A percentile compares a stretch with the other conserved stretches of the same genome.
These are phyloP conservation scores for Prunella strophiata DNA, from an alignment of 2,797 vertebrate genomes.

Conservation along the genomic window DNA sequence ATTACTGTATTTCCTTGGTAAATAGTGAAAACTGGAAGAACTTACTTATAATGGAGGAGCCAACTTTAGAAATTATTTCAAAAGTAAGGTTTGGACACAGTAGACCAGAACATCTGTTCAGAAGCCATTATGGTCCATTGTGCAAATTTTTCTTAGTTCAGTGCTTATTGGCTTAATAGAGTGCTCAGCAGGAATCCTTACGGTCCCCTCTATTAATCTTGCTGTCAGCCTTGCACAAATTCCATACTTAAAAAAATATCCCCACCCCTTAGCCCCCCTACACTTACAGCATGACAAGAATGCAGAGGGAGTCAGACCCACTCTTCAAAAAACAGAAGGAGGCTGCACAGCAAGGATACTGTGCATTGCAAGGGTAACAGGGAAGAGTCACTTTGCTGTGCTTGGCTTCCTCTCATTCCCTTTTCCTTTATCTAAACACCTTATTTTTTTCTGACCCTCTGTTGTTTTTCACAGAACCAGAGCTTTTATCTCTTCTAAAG, in stretches of 20 bases:
- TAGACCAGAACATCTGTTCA: constrained; percentile 46
- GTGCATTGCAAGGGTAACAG: neutral
- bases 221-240: constrained; percentile 50
- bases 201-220: constrained; percentile 40
- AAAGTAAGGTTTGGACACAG: neutral
- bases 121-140: constrained; percentile 20
- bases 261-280: neutral
- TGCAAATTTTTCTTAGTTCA: constrained; percentile 52
- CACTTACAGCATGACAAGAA: constrained; percentile 47
- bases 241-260: constrained; percentile 22
- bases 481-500: neutral
- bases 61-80: neutral
- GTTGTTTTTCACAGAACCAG: neutral
- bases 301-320: constrained; percentile 17
- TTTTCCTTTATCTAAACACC: neutral
- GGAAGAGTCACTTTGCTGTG: neutral
- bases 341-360: neutral
- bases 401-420: neutral
- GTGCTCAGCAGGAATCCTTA: constrained; percentile 32
- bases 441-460: neutral
- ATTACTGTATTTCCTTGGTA: neutral
- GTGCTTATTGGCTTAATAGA: constrained; percentile 58
- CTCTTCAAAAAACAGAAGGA: neutral
- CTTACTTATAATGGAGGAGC: neutral
- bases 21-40: neutral